Evolutionary conservation across 1,140 invertebrate species (phyloP).

Genomic region (Drosophila suzukii): DNA sequence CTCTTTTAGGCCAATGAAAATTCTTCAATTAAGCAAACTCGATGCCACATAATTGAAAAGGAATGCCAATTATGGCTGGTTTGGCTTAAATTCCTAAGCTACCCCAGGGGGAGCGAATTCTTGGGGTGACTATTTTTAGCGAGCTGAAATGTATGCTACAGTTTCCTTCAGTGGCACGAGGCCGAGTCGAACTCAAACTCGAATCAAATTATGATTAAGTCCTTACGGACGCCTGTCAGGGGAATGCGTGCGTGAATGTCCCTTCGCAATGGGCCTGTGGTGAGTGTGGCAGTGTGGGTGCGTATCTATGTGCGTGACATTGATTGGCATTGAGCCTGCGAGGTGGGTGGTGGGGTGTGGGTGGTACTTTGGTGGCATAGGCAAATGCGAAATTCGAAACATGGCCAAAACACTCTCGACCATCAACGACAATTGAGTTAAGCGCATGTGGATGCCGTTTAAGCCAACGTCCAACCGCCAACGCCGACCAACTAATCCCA

Average conservation of each 20-base stretch:
- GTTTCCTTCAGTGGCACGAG: conserved; percentile 50
- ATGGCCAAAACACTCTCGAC: conserved; percentile 24
- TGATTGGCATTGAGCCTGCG: conserved; percentile 52
- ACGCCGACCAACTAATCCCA: conserved; percentile 40
- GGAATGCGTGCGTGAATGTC: conserved; percentile 49
- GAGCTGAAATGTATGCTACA: conserved; percentile 53
- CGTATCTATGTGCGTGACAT: conserved; percentile 36
- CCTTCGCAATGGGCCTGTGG: conserved; percentile 17
- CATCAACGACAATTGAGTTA: conserved; percentile 44
- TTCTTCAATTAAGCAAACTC: conserved; percentile 21
- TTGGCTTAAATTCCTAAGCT: conserved; percentile 24
- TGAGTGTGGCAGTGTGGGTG: background rate
- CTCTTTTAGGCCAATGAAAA: conserved; percentile 3
- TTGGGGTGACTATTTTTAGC: conserved; percentile 39
- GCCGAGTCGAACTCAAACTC: conserved; percentile 48
- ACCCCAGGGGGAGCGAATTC: conserved; percentile 9
- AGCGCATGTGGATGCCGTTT: conserved; percentile 49
- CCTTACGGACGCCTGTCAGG: conserved; percentile 60
- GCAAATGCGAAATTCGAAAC: conserved; percentile 31
- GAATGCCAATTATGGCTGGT: conserved; percentile 39
- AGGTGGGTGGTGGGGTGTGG: background rate
- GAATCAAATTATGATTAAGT: conserved; percentile 65
- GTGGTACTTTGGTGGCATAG: conserved; percentile 8
- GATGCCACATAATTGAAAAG: conserved; percentile 19
- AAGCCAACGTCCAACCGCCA: conserved; percentile 13